These are phyloP conservation scores for Steromphala cineraria DNA, from an alignment of 2,888 invertebrate genomes.

Conservation along the genomic window DNA sequence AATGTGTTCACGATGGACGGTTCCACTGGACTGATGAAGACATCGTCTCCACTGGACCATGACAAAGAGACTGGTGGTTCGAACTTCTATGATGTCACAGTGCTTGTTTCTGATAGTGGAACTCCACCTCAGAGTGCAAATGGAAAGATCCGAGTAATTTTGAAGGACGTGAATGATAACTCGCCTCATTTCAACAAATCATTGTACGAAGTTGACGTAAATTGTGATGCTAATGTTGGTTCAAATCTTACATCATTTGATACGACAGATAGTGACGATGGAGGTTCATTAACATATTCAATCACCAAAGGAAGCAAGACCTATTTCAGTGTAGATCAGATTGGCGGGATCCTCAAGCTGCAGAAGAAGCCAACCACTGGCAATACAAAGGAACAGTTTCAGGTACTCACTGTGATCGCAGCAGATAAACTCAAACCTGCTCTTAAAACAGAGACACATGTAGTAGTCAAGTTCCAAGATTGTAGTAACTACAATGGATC, in stretches of 20 bases:
- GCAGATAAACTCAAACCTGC: not conserved
- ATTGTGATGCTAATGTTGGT: not conserved
- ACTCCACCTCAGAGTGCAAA: not conserved
- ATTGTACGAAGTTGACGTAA: not conserved
- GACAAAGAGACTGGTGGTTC: constrained; percentile 1
- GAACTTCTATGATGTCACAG: not conserved
- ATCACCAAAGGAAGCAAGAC: not conserved
- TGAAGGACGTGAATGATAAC: not conserved
- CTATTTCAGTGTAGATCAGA: not conserved
- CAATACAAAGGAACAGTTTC: not conserved
- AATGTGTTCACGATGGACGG: not conserved
- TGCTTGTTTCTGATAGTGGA: not conserved
- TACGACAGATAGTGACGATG: not conserved
- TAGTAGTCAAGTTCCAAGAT: not conserved
- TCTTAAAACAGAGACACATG: not conserved
- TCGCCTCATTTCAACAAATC: not conserved
- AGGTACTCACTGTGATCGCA: not conserved
- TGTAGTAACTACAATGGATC: not conserved
- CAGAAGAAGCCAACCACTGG: not conserved
- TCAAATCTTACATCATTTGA: not conserved
- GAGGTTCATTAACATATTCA: not conserved
- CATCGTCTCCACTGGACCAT: not conserved
- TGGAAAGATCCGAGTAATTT: not conserved
- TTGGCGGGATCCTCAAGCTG: not conserved
- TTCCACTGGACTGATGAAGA: not conserved